Evolutionary conservation across 2,888 invertebrate species (phyloP), one percentile per base, ranked within the genome.

Genomic region (Gymnocheta viridis): DNA sequence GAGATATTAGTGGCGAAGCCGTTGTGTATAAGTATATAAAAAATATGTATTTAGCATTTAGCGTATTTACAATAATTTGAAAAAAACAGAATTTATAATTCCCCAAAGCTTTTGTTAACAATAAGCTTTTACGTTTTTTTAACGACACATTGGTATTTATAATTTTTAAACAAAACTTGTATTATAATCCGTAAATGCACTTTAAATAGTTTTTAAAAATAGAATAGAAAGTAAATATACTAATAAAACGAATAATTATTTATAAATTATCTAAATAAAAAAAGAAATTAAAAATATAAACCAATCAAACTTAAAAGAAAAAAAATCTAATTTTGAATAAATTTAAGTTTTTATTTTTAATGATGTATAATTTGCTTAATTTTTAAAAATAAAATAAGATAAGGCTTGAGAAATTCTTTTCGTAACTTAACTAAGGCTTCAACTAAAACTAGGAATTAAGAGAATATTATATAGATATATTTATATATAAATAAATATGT

Each of bases 131-230:
- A 19, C 27, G 9, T 9, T 7, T 5, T 62, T 22, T 60, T 12
- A 54, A 27, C 32, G 17, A 32, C 1, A 17, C 29, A 19, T 17
- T 29, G 22, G 4, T 19, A 14, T 29, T 56, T 74, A 17, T 64
- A 0, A 4, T 22, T 67, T 56, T 58, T 35, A 66, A 41, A 47
- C 7, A 58, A 38, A 66, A 56, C n/a, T 74, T 67, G 58, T 77
- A 79, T 62, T 44, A 79, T 60, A 85, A 62, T 44, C 5, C 56
- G 54, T 73, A 62, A 80, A 85, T 54, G 35, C 24, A 82, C 82
- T 79, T 74, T 58, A 83, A 84, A 73, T 69, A 60, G 56, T 73
- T 67, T 79, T 51, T 51, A 60, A 54, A 67, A 76, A 17, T 17
- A 54, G 22, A 76, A 17, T 17, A 54, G 22, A 49, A 62, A 60